Evolutionary conservation across 2,113 vertebrate species (phyloP), one percentile per base, ranked within the genome.

Genomic region (Lampris megalopsis): DNA sequence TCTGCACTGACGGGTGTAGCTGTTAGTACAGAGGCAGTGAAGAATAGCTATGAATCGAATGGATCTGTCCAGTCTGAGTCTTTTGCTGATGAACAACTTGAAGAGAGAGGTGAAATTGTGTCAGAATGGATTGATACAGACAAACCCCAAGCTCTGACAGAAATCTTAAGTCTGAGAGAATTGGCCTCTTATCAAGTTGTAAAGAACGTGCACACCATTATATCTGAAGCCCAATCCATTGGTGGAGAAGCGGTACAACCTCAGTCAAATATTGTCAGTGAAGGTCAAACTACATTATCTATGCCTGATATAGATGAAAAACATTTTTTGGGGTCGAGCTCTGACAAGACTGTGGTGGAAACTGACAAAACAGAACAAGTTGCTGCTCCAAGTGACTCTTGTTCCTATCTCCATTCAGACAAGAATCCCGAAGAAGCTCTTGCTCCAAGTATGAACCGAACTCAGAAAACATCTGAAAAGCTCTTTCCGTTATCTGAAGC

Each of bases 401-500:
- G 48, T 61, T 61, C 64, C 70, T 36, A 4, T 3, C 54, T 37
- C 5, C 57, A 45, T 48, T 43, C 59, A n/a, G 67, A 73, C 37
- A 73, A 86, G 13, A 81, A 67, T 11, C 8, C 53, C 48, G 6
- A 37, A 1, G 68, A 82, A 43, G 36, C 42, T n/a, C 42, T 9
- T 0, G 40, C 24, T 47, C 56, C 56, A 37, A 5, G 48, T 48
- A 43, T 49, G 10, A 45, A 57, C n/a, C 52, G 47, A 24, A n/a
- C 9, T 24, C 42, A 38, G 50, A 47, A 37, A 63, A 68, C 48
- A 56, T 65, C 8, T 49, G 70, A 53, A 35, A 77, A 4, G 71
- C 76, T 48, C 42, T 71, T 24, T 24, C 24, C 24, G 24, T 24
- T 37, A 58, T 41, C 38, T 48, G 61, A 50, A 36, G 38, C 6